A percentile compares a stretch with the other conserved stretches of the same genome.
phyloP scores from a whole-genome alignment of 2,113 vertebrate species.

The Mesitornis unicolor region DNA sequence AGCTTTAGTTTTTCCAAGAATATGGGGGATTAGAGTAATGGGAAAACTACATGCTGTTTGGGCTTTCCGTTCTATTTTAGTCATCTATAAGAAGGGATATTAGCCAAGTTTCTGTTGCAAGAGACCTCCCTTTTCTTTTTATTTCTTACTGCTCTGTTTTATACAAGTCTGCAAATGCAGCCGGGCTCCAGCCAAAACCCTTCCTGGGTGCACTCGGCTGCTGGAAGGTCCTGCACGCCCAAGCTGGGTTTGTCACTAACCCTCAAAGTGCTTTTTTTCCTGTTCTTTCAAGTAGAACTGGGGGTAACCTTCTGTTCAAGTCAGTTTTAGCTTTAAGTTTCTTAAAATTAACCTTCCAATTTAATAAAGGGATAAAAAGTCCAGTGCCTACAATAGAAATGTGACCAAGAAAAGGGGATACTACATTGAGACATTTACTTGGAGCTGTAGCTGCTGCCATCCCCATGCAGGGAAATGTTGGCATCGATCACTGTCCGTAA shows the following conservation, averaged over 20 bases:
- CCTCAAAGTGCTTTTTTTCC: too few species aligned
- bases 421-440: not conserved
- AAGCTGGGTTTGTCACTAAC: not conserved
- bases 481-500: fast-evolving
- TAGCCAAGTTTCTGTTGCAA: not conserved
- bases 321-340: not conserved
- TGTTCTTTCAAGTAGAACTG: not conserved
- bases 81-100: not conserved
- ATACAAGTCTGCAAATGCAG: not conserved
- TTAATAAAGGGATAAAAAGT: not conserved
- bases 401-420: not conserved
- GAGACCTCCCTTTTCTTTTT: not conserved
- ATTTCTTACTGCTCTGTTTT: not conserved
- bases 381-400: not conserved
- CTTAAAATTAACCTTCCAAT: not conserved
- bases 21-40: not conserved
- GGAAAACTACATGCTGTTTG: too few species aligned
- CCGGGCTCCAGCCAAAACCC: too few species aligned
- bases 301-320: not conserved
- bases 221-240: not conserved
- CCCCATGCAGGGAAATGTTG: fast-evolving
- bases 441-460: not conserved
- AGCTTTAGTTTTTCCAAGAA: not conserved
- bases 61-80: not conserved
- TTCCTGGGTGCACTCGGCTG: too few species aligned